phyloP scores from a whole-genome alignment of 2,888 invertebrate genomes.

The Anthrax anthrax region DNA sequence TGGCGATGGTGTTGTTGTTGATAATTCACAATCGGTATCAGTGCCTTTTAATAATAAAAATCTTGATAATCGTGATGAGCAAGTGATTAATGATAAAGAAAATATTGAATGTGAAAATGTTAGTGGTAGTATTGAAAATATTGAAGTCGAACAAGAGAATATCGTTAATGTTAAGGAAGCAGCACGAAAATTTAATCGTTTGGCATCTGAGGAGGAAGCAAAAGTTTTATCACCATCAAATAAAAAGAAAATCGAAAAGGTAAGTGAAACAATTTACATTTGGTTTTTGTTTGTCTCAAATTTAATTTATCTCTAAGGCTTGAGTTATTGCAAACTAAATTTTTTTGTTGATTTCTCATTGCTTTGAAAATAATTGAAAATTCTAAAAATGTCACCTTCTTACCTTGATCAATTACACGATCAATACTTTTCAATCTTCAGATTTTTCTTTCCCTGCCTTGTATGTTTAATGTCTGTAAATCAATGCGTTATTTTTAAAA shows the following conservation, averaged over 20 bases:
- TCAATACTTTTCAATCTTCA: too few species aligned
- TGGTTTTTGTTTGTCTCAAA: too few species aligned
- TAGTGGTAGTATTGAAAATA: not conserved
- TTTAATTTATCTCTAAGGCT: too few species aligned
- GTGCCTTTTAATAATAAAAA: slow-evolving; percentile 35
- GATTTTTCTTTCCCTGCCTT: too few species aligned
- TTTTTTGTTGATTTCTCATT: too few species aligned
- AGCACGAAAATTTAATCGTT: slow-evolving; percentile 81
- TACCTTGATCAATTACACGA: too few species aligned
- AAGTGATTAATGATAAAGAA: slow-evolving; percentile 22
- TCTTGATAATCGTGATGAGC: slow-evolving; percentile 31
- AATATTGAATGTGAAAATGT: not conserved
- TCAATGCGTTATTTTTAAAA: too few species aligned
- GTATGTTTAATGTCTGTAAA: too few species aligned
- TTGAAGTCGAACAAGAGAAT: slow-evolving; percentile 36
- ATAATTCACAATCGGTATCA: slow-evolving; percentile 36
- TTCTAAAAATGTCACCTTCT: too few species aligned
- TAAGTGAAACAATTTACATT: slow-evolving; percentile 39
- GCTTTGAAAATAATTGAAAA: too few species aligned
- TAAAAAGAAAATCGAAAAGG: slow-evolving; percentile 47
- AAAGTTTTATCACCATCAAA: slow-evolving; percentile 38
- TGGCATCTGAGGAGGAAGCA: slow-evolving; percentile 66
- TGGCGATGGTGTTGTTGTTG: not conserved
- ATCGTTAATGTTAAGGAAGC: slow-evolving; percentile 82
- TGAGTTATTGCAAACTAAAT: too few species aligned